Evolutionary conservation across 2,113 vertebrate species (phyloP).

Genomic region (Rhabdomys dilectus): DNA sequence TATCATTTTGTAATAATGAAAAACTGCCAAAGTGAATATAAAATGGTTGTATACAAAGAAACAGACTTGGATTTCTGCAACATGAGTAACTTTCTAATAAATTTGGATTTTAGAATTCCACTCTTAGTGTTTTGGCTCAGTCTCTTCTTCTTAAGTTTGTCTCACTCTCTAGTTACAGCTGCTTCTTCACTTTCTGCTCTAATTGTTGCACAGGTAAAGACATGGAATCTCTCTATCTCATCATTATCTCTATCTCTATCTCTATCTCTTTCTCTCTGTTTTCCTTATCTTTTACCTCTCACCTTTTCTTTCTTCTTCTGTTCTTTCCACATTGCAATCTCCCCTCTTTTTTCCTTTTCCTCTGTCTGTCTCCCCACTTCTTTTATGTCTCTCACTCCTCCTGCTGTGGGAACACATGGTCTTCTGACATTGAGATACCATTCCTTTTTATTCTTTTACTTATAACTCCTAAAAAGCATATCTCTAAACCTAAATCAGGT

Average conservation of each 20-base stretch:
- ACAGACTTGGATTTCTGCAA: neutral
- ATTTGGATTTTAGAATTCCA: neutral
- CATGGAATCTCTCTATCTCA: no score
- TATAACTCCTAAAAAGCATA: neutral
- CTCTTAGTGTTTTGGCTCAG: neutral
- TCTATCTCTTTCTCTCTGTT: no score
- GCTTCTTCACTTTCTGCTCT: neutral
- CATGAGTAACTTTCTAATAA: neutral
- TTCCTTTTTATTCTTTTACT: no score
- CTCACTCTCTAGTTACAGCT: neutral
- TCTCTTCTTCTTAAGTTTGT: neutral
- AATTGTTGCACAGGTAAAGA: no score
- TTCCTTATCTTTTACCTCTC: fast-evolving
- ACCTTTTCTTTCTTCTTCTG: neutral
- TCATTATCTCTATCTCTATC: no score
- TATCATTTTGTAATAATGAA: neutral
- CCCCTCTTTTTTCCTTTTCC: neutral
- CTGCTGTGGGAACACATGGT: no score
- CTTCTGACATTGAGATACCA: neutral
- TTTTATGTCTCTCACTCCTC: neutral
- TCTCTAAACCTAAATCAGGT: no score
- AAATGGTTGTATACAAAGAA: neutral
- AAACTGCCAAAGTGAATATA: neutral
- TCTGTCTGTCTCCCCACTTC: neutral
- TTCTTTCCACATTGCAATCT: neutral